Base-by-base conservation (phyloP, 1,140 invertebrate species). In the Euglossa dilemma region DNA sequence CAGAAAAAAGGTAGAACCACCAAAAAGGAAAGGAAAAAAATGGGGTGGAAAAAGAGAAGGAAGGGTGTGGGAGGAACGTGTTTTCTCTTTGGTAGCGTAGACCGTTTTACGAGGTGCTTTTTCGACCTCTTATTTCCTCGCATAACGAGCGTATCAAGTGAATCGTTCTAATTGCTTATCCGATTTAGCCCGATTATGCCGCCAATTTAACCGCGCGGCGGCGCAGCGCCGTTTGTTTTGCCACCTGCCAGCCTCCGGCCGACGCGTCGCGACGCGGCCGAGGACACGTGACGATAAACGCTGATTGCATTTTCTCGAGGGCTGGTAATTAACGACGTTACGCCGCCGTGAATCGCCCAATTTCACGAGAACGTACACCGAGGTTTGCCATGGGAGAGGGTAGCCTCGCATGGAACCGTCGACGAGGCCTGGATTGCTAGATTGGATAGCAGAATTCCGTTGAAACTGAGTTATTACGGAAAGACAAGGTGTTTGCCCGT, bases 281-380 rank as follows among this genome's bases (percentile, higher is more conserved):
- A 18, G 63, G 23, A 52, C 70, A 52, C 69, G 59, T 59, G 70
- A 70, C 81, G 43, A 57, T 67, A 59, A 61, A 36, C 18, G 78
- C 20, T 84, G 82, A 87, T 85, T 72, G 70, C 76, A 77, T 87
- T 87, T 87, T 78, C 85, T 76, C 47, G 52, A 81, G 83, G 82
- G 64, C 16, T 36, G 75, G 50, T 59, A 80, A 87, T 87, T 87
- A 87, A 87, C 76, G 72, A 69, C 61, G 76, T 66, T 57, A 54
- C 64, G 47, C 57, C 43, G 0, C 63, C 72, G 56, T 71, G 52
- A 83, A 78, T 83, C 85, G 57, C 70, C 50, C 74, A 72, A 83
- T 83, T 75, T 72, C 66, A 56, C 50, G 36, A 36, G 36, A 36
- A 36, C 36, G 36, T 36, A 36, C 36, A 36, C 36, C 36, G 36